These are phyloP conservation scores for Sepiola atlantica DNA, from an alignment of 2,888 invertebrate genomes.

Conservation along the genomic window DNA sequence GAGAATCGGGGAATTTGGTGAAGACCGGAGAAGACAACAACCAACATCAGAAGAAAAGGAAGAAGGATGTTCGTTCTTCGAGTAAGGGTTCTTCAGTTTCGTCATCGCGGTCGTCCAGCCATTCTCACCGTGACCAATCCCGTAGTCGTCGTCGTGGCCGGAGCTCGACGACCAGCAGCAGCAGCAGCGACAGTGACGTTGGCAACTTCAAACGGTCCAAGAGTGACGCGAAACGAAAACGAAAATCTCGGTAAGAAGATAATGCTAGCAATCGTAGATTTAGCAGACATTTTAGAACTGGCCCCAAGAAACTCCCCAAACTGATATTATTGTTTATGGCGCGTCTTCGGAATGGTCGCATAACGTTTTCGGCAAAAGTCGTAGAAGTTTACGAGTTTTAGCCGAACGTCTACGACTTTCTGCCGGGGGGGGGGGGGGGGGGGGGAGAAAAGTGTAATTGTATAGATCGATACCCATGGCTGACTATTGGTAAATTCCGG, in stretches of 20 bases:
- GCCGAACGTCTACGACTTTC: too few species aligned
- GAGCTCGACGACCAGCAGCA: neutral
- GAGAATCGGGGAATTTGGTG: neutral
- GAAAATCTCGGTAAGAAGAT: neutral
- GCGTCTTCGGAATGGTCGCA: too few species aligned
- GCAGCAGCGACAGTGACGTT: conserved; percentile 36
- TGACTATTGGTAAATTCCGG: too few species aligned
- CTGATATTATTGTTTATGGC: too few species aligned
- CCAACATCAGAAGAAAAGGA: neutral
- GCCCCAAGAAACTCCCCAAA: too few species aligned
- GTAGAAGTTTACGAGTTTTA: too few species aligned
- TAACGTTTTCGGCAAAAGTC: too few species aligned
- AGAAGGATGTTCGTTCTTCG: neutral
- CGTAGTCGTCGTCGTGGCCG: neutral
- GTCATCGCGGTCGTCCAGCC: neutral
- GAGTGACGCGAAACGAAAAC: neutral
- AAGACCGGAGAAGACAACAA: neutral
- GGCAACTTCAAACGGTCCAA: conserved; percentile 43
- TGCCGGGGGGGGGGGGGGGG: too few species aligned
- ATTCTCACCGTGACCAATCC: neutral
- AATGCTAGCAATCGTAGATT: too few species aligned
- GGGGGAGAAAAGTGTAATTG: too few species aligned
- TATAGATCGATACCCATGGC: too few species aligned
- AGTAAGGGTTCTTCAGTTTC: neutral
- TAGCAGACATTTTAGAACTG: too few species aligned